These are phyloP conservation scores for Micropoecilia bifurca DNA, from an alignment of 2,797 vertebrate genomes.

Conservation along the genomic window DNA sequence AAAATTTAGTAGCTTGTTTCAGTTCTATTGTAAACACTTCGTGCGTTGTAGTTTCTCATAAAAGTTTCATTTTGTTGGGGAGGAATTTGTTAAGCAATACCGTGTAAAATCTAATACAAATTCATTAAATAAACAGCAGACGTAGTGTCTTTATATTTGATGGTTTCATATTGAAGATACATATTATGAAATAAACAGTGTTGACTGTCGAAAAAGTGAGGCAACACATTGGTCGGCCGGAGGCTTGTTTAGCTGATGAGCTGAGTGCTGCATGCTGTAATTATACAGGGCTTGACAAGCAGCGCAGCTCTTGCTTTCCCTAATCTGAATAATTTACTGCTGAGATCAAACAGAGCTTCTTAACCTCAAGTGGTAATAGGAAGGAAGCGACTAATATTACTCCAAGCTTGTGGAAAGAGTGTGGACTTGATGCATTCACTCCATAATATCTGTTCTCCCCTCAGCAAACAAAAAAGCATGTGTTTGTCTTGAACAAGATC, in stretches of 20 bases:
- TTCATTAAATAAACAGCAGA: not conserved
- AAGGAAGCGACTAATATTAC: slow-evolving; percentile 46
- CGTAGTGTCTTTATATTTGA: not conserved
- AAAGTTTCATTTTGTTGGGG: not conserved
- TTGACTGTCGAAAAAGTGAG: not conserved
- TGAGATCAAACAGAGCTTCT: slow-evolving; percentile 47
- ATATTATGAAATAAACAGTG: not conserved
- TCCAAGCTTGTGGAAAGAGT: slow-evolving; percentile 23
- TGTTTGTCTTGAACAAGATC: slow-evolving; percentile 4
- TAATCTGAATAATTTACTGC: slow-evolving; percentile 42
- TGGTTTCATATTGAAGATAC: not conserved
- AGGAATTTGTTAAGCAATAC: not conserved
- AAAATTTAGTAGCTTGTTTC: not conserved
- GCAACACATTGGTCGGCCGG: not conserved
- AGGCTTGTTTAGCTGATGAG: slow-evolving; percentile 2
- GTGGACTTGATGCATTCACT: slow-evolving; percentile 27
- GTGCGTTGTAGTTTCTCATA: not conserved
- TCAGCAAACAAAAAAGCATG: slow-evolving; percentile 19
- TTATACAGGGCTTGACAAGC: slow-evolving; percentile 28
- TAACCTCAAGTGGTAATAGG: slow-evolving; percentile 35
- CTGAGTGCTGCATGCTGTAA: slow-evolving; percentile 3
- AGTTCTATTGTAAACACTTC: not conserved
- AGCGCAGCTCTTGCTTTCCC: slow-evolving; percentile 21
- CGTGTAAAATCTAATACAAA: too few relatives aligned
- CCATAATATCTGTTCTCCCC: slow-evolving; percentile 30